Conservation (phyloP, 2,113 vertebrate species). For the Macaca nemestrina region DNA sequence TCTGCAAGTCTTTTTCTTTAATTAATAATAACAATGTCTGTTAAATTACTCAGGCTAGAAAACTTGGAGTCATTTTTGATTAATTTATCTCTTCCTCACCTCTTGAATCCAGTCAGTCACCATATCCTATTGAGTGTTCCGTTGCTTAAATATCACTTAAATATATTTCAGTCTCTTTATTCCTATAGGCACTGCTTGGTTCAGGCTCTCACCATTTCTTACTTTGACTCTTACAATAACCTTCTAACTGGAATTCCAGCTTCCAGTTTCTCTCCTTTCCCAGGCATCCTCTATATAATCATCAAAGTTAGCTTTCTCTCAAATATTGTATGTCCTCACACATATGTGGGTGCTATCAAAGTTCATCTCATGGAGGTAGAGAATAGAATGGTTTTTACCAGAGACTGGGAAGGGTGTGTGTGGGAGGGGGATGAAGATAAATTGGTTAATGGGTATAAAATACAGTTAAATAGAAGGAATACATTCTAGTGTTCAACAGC, state of each 20-base stretch:
- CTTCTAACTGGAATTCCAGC: background rate
- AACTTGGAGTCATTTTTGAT: conserved; percentile 30
- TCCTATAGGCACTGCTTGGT: background rate
- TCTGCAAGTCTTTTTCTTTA: conserved; percentile 1
- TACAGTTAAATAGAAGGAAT: background rate
- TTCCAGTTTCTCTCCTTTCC: background rate
- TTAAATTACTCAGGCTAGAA: conserved; percentile 40
- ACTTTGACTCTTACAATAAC: background rate
- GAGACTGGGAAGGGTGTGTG: background rate
- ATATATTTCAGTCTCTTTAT: conserved; percentile 28
- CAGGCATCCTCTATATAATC: background rate
- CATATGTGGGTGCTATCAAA: background rate
- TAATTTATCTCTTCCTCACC: background rate
- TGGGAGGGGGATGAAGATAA: background rate
- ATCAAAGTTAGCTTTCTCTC: background rate
- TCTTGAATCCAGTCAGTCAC: conserved; percentile 24
- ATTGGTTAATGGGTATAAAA: background rate
- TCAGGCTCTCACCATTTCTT: background rate
- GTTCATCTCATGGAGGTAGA: background rate
- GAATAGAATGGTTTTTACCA: background rate
- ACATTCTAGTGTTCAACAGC: background rate
- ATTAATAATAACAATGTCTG: conserved; percentile 35
- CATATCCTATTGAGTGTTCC: background rate
- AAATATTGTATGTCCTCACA: background rate
- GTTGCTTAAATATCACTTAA: background rate